Conservation (phyloP, 1,140 invertebrate genomes). For the Drosophila setifemur region DNA sequence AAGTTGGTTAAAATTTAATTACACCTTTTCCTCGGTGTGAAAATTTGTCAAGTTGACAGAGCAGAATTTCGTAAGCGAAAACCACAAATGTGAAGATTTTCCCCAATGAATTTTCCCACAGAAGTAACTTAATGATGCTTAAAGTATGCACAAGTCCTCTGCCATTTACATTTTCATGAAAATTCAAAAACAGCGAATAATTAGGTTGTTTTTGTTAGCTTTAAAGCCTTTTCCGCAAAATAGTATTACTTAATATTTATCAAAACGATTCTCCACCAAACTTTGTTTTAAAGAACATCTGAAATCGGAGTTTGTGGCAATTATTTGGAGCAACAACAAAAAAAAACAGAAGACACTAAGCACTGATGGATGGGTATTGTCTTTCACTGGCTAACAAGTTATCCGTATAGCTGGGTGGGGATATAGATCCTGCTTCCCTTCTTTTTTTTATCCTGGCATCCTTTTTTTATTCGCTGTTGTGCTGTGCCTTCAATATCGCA, state of each 20-base stretch:
- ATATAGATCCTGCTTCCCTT: conserved; percentile 2
- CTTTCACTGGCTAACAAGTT: neutral
- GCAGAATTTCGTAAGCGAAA: neutral
- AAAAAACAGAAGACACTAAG: too few species aligned
- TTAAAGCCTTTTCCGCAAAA: too few species aligned
- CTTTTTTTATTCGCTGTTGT: neutral
- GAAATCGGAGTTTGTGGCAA: too few species aligned
- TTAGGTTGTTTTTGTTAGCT: too few species aligned
- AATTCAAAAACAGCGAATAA: too few species aligned
- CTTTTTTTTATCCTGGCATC: neutral
- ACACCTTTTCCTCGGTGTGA: neutral
- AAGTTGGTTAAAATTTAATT: too few species aligned
- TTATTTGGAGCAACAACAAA: too few species aligned
- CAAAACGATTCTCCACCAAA: too few species aligned
- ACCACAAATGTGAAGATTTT: neutral
- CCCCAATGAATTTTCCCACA: neutral
- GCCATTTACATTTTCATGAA: too few species aligned
- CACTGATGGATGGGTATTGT: neutral
- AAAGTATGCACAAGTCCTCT: neutral
- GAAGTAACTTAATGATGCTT: neutral
- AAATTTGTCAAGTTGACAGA: neutral
- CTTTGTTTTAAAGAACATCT: too few species aligned
- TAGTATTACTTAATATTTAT: too few species aligned
- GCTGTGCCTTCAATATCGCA: conserved; percentile 29
- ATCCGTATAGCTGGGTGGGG: neutral